Percentiles rank a stretch among this genome's conserved stretches.
Evolutionary conservation across 2,113 vertebrate genomes (phyloP).

Genomic region (Herpetotheres cachinnans): DNA sequence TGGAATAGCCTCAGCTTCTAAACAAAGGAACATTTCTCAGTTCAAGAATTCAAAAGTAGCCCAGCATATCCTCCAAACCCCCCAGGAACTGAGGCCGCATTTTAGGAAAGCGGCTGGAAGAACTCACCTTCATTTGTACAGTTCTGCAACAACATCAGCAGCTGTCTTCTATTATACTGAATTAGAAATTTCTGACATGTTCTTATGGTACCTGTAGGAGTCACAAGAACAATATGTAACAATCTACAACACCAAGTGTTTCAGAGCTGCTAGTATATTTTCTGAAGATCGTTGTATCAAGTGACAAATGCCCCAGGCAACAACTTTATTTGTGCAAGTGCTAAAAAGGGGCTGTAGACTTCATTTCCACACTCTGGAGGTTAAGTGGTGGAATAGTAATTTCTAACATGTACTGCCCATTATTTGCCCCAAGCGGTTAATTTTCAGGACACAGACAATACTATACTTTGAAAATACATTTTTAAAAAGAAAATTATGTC

Average conservation of each 20-base stretch:
- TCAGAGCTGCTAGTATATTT: background rate
- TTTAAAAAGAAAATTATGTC: background rate
- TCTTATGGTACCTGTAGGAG: slow-evolving; percentile 86
- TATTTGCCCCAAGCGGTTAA: background rate
- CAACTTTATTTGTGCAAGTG: background rate
- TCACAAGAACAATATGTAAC: background rate
- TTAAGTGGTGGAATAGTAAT: background rate
- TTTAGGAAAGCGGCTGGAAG: background rate
- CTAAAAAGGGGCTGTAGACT: background rate
- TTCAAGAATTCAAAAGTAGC: background rate
- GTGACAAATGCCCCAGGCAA: background rate
- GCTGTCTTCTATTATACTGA: slow-evolving; percentile 86
- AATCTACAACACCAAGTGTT: background rate
- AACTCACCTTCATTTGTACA: slow-evolving; percentile 84
- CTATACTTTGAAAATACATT: background rate
- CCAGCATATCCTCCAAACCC: background rate
- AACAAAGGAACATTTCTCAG: background rate
- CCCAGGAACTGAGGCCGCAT: accelerated
- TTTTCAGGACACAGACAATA: background rate
- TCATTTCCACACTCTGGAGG: background rate
- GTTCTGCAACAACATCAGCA: slow-evolving; percentile 80
- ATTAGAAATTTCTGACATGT: slow-evolving; percentile 95
- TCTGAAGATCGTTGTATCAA: background rate
- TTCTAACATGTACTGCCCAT: background rate
- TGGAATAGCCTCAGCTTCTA: background rate